Conservation (phyloP, 1,140 invertebrate genomes). For the Pinna nobilis region DNA sequence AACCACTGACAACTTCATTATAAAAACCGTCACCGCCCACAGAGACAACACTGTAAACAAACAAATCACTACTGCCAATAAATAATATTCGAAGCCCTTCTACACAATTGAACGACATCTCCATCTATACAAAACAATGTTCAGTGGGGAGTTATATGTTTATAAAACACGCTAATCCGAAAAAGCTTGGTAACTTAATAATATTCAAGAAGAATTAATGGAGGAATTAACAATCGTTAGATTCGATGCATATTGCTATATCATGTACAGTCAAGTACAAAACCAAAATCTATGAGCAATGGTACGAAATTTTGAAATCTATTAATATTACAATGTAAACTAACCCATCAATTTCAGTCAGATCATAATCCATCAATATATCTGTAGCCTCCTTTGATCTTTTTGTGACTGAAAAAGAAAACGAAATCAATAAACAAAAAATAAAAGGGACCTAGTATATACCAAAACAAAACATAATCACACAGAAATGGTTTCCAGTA, state of each 20-base stretch:
- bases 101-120: background rate
- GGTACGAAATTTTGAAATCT: background rate
- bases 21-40: constrained; percentile 55
- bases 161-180: background rate
- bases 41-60: constrained; percentile 39
- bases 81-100: background rate
- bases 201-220: background rate
- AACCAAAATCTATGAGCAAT: background rate
- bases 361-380: background rate
- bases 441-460: background rate
- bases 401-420: constrained; percentile 13
- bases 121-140: background rate
- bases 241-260: background rate
- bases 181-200: background rate
- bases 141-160: background rate
- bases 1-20: constrained; percentile 48
- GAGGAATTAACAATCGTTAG: background rate
- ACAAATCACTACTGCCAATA: background rate
- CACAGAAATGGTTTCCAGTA: no score
- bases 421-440: background rate
- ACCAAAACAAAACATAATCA: no score
- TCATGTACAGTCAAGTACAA: background rate
- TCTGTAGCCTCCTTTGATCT: constrained; percentile 4
- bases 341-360: constrained; percentile 21
- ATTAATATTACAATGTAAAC: background rate